Percentiles rank a stretch among this genome's conserved stretches.
These are phyloP conservation scores for Leptoclinus maculatus DNA, from an alignment of 2,797 vertebrate genomes.

Conservation along the genomic window DNA sequence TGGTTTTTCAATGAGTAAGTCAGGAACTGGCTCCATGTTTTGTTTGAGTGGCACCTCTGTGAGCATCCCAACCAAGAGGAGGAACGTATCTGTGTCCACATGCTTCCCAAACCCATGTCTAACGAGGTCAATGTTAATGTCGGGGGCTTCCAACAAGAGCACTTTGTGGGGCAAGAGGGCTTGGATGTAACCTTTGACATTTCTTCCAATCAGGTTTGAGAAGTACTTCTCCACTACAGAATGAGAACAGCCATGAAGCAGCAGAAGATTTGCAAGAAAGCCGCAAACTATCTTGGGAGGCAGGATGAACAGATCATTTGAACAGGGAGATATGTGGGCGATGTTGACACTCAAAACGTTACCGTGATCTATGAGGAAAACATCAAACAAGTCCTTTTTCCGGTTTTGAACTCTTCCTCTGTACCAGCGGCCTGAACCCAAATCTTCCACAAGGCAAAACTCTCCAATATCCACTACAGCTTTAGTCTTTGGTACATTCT, in stretches of 20 bases:
- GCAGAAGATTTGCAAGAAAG: slow-evolving; percentile 91
- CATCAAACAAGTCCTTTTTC: slow-evolving; percentile 76
- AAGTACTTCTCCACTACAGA: slow-evolving; percentile 87
- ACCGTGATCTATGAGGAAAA: slow-evolving; percentile 90
- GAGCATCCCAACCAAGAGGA: slow-evolving; percentile 87
- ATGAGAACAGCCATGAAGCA: slow-evolving; percentile 82
- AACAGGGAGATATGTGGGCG: slow-evolving; percentile 82
- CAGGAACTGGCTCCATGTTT: slow-evolving; percentile 78
- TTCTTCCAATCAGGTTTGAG: slow-evolving; percentile 83
- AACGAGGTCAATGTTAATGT: slow-evolving; percentile 85
- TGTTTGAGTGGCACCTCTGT: slow-evolving; percentile 79
- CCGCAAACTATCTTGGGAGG: slow-evolving; percentile 90
- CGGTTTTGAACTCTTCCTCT: slow-evolving; percentile 90
- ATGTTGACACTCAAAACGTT: slow-evolving; percentile 82
- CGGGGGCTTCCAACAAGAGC: slow-evolving; percentile 88
- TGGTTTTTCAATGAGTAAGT: slow-evolving; percentile 82
- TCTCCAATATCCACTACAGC: slow-evolving; percentile 79
- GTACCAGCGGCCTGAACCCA: slow-evolving; percentile 86
- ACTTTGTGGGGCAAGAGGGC: slow-evolving; percentile 85
- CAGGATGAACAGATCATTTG: slow-evolving; percentile 86
- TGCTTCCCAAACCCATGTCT: slow-evolving; percentile 86
- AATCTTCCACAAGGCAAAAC: slow-evolving; percentile 91
- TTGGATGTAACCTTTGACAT: slow-evolving; percentile 86
- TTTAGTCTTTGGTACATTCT: slow-evolving; percentile 84
- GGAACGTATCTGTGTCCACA: slow-evolving; percentile 89